These are phyloP conservation scores for Criorhina ranunculi DNA, from an alignment of 2,888 invertebrate species.

Conservation along the genomic window DNA sequence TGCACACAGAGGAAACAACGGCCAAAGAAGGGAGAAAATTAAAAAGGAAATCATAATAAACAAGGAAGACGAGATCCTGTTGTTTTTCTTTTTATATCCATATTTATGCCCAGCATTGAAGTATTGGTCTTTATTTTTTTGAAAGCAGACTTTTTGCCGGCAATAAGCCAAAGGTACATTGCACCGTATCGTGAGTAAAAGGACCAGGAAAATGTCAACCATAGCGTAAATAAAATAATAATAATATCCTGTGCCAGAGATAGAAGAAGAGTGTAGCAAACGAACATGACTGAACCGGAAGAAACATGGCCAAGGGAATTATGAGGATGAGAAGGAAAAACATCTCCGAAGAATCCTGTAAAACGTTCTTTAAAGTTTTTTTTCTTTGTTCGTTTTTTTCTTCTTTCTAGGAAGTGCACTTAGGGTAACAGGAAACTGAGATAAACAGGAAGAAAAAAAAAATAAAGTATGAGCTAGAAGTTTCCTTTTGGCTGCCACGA, in stretches of 20 bases:
- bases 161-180: slow-evolving; percentile 41
- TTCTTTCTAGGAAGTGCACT: slow-evolving; percentile 55
- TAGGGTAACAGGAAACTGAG: slow-evolving; percentile 54
- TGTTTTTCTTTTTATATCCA: not conserved
- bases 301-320: slow-evolving; percentile 48
- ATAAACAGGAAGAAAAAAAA: slow-evolving; percentile 61
- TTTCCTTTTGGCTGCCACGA: slow-evolving; percentile 29
- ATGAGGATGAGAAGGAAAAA: slow-evolving; percentile 44
- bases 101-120: not conserved
- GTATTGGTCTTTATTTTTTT: not conserved
- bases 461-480: slow-evolving; percentile 35
- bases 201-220: slow-evolving; percentile 51
- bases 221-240: slow-evolving; percentile 66
- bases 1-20: not conserved
- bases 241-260: slow-evolving; percentile 44
- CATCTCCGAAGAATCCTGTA: slow-evolving; percentile 47
- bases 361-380: slow-evolving; percentile 35
- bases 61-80: slow-evolving; percentile 20
- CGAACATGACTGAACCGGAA: slow-evolving; percentile 54
- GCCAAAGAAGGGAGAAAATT: slow-evolving; percentile 23
- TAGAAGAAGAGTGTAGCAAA: not conserved
- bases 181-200: slow-evolving; percentile 24
- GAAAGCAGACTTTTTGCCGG: slow-evolving; percentile 32
- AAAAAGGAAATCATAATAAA: slow-evolving; percentile 55
- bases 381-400: not conserved